phyloP scores from a whole-genome alignment of 37 sponge, comb jelly and placozoan genomes.

The Chondrilla cf. caribensis region DNA sequence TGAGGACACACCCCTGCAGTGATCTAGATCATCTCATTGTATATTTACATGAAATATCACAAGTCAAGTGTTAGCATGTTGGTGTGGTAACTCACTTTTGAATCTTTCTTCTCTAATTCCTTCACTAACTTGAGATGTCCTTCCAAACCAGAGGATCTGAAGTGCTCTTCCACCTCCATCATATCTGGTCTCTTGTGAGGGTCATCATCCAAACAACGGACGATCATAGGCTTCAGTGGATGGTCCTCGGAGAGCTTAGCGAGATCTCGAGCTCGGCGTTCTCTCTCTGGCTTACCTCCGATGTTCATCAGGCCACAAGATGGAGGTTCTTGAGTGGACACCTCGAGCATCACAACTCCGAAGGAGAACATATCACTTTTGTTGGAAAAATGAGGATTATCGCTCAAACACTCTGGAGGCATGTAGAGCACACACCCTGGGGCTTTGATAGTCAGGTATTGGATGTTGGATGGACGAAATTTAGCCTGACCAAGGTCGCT shows the following conservation, averaged over 20 bases:
- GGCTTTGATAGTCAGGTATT: neutral
- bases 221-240: neutral
- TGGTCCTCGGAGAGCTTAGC: neutral
- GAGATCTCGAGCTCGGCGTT: neutral
- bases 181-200: neutral
- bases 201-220: neutral
- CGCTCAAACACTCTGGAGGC: neutral
- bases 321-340: neutral
- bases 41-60: too few species aligned
- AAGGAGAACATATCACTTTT: neutral
- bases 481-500: neutral
- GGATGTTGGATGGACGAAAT: neutral
- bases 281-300: neutral
- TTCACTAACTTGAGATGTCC: too few species aligned
- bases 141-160: too few species aligned
- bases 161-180: neutral
- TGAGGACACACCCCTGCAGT: too few species aligned
- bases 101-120: too few species aligned
- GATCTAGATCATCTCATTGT: too few species aligned
- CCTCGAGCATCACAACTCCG: neutral
- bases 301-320: neutral
- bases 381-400: neutral
- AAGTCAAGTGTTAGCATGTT: too few species aligned
- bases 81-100: too few species aligned
- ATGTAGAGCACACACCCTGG: neutral